Evolutionary conservation across 2,113 vertebrate genomes (phyloP).

Genomic region (Elaphurus davidianus): DNA sequence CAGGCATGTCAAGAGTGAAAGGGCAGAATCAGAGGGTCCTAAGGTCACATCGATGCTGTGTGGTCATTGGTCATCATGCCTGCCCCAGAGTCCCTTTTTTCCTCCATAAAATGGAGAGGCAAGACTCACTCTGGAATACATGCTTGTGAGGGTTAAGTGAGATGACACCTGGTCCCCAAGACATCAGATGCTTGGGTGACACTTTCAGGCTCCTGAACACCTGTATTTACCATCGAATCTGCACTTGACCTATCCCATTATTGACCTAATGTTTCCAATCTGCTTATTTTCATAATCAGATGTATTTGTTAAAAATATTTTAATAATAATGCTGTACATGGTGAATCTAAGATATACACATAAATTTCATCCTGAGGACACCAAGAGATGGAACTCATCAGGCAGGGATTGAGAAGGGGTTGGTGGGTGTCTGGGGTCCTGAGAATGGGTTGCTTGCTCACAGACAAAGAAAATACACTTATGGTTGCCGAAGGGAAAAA

Average conservation of each 20-base stretch:
- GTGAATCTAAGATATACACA: background rate
- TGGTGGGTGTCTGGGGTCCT: accelerated
- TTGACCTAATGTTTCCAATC: accelerated
- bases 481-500: background rate
- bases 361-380: background rate
- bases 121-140: background rate
- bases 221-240: accelerated
- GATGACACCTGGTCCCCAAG: background rate
- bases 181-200: accelerated
- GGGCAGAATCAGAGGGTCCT: accelerated
- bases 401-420: background rate
- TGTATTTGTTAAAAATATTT: background rate
- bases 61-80: background rate
- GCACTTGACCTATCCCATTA: accelerated
- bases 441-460: background rate
- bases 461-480: background rate
- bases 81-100: background rate
- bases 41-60: accelerated
- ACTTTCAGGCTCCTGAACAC: background rate
- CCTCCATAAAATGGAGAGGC: background rate
- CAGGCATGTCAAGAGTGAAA: accelerated
- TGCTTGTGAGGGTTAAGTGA: background rate
- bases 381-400: accelerated
- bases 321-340: background rate
- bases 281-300: background rate